These are phyloP conservation scores for Ophioninae sp. DNA, from an alignment of 2,888 invertebrate genomes.

Conservation along the genomic window DNA sequence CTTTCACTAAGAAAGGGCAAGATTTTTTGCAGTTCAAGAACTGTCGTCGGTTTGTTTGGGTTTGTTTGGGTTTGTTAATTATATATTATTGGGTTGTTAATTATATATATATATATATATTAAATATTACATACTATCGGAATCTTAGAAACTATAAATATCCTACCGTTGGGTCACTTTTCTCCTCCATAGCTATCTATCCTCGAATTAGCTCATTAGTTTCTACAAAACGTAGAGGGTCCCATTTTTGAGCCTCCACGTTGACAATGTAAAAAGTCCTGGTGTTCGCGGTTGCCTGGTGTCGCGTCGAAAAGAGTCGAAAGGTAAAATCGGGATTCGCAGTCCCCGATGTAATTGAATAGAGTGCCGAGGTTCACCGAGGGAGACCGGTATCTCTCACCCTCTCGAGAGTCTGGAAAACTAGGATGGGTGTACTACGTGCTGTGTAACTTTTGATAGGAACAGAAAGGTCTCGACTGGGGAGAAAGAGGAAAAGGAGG, in stretches of 20 bases:
- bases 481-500: constrained; percentile 29
- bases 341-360: constrained; percentile 75
- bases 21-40: too few species aligned
- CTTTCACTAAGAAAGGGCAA: too few species aligned
- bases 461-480: constrained; percentile 33
- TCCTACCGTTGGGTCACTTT: too few species aligned
- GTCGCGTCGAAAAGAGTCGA: constrained; percentile 23
- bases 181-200: too few species aligned
- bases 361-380: constrained; percentile 67
- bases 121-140: too few species aligned
- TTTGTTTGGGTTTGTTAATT: too few species aligned
- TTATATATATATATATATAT: too few species aligned
- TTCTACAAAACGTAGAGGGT: neutral
- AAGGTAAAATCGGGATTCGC: constrained; percentile 55
- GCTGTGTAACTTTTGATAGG: constrained; percentile 52
- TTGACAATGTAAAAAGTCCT: constrained; percentile 13
- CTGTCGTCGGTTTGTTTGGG: too few species aligned
- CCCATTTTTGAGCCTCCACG: constrained; percentile 4
- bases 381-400: constrained; percentile 25
- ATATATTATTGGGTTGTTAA: too few species aligned
- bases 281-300: neutral
- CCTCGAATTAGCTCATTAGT: neutral
- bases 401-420: constrained; percentile 32
- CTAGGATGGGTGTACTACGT: constrained; percentile 28
- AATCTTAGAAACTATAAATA: too few species aligned